Evolutionary conservation across 2,113 vertebrate species (phyloP).

Genomic region (Silurus meridionalis): DNA sequence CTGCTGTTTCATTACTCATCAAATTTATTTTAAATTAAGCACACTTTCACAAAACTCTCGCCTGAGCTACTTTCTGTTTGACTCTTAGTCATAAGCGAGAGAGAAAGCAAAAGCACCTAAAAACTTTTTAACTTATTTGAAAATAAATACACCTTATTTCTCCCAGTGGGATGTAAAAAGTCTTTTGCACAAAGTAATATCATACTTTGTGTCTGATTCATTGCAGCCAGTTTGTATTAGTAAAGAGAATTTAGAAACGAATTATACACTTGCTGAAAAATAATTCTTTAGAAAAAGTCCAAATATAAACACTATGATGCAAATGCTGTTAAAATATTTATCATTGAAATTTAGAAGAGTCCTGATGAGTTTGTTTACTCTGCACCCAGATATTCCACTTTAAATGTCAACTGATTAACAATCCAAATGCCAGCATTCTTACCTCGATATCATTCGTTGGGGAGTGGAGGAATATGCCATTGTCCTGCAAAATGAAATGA

Average conservation of each 20-base stretch:
- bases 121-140: not conserved
- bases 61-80: conserved; percentile 56
- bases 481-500: conserved; percentile 18
- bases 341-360: not conserved
- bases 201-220: not conserved
- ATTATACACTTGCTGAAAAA: not conserved
- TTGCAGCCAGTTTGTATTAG: not conserved
- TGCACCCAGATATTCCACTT: not conserved
- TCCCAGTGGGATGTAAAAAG: not conserved
- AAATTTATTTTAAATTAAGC: conserved; percentile 57
- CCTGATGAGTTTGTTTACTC: not conserved
- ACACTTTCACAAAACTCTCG: conserved; percentile 39
- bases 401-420: not conserved
- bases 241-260: not conserved
- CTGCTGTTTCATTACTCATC: conserved; percentile 66
- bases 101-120: conserved; percentile 12
- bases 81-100: conserved; percentile 53
- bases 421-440: conserved; percentile 19
- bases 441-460: conserved; percentile 44
- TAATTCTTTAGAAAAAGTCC: not conserved
- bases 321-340: not conserved
- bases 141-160: not conserved
- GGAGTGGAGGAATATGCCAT: not conserved
- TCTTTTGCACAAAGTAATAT: not conserved
- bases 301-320: not conserved